Base-by-base conservation (phyloP, 2,888 invertebrate species). In the Dryadula phaetusa region DNA sequence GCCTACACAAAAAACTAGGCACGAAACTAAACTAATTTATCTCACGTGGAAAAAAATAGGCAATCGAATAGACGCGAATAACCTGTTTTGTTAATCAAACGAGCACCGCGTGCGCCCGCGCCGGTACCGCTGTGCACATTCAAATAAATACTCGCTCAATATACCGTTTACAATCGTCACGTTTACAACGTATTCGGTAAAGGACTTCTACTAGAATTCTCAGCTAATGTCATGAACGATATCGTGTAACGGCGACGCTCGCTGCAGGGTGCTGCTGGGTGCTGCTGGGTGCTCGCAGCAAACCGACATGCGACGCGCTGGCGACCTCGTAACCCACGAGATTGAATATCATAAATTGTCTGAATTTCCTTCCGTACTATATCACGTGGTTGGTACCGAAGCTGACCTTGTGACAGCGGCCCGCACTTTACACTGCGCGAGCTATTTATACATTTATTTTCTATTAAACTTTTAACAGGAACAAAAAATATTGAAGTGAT, bases 1-100 rank as follows among this genome's bases (percentile, higher is more conserved):
- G 63, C 53, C 63, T 63, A 53, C 53, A 28, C 53, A 53, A 63
- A 63, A 44, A 63, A 63, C 42, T 63, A 53, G 53, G 53, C 52
- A 42, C 52, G n/a, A 25, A 52, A 28, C 16, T 25, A 40, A n/a
- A 63, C 53, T 32, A 32, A 53, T 56, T 56, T 40, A 44, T 44
- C 20, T 7, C 12, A 42, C 42, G 28, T 20, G 14, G 20, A n/a
- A 63, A 28, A 42, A 40, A 47, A 63, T 53, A 53, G 42, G 42
- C 53, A 63, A n/a, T 49, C 42, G 63, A 28, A 52, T 32, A 53
- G 53, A 63, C 53, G 42, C 10, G 53, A 53, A 53, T 8, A 44
- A 63, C 63, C 63, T n/a, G 63, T 63, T 63, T n/a, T 32, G 32
- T 20, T n/a, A 14, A 22, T 40, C 40, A 25, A 56, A 56, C n/a